Conservation (phyloP, 2,113 vertebrate genomes). For the Nerophis ophidion region DNA sequence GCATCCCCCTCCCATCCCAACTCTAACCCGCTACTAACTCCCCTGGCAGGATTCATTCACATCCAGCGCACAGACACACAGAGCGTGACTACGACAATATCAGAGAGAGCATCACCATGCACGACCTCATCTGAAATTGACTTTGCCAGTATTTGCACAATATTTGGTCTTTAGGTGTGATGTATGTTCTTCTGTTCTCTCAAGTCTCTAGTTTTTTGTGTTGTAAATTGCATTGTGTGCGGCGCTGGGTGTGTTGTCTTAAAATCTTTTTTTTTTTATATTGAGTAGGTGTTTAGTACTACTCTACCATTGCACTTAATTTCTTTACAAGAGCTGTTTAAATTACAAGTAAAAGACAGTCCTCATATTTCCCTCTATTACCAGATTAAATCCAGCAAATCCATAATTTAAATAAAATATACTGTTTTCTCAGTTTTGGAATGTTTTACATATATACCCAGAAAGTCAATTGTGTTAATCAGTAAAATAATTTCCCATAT, state of each 20-base stretch:
- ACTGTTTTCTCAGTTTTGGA: too few relatives aligned
- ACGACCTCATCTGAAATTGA: constrained; percentile 56
- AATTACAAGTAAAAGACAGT: too few relatives aligned
- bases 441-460: too few relatives aligned
- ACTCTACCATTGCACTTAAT: too few relatives aligned
- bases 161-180: constrained; percentile 44
- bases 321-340: too few relatives aligned
- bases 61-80: constrained; percentile 50
- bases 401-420: too few relatives aligned
- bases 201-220: constrained; percentile 37
- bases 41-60: constrained; percentile 62
- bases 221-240: constrained; percentile 26
- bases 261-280: constrained; percentile 3
- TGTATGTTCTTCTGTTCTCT: constrained; percentile 13
- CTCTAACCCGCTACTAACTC: constrained; percentile 74
- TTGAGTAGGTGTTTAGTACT: constrained; percentile 3
- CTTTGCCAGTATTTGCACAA: constrained; percentile 56
- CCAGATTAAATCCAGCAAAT: too few relatives aligned
- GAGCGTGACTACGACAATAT: constrained; percentile 66
- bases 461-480: too few relatives aligned
- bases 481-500: too few relatives aligned
- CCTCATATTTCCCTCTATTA: too few relatives aligned
- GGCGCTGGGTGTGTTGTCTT: constrained; percentile 1
- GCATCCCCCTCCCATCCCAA: constrained; percentile 40
- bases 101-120: constrained; percentile 62